A percentile compares a stretch with the other conserved stretches of the same genome.
Conservation (phyloP, 1,140 invertebrate species). For the Homalodisca vitripennis region DNA sequence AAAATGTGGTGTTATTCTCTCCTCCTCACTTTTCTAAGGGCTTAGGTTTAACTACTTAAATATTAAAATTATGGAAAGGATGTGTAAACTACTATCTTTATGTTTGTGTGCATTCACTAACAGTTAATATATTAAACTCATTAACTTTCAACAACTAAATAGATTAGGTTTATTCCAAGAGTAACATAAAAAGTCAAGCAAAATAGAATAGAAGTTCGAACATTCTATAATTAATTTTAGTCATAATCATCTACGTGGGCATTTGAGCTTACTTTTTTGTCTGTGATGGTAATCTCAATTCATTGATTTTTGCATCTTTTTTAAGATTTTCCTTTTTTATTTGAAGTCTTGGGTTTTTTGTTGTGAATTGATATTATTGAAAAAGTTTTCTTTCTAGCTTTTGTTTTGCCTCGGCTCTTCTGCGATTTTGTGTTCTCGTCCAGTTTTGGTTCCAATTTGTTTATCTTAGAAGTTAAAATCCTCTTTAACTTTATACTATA, state of each 20-base stretch:
- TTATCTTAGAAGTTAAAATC: background rate
- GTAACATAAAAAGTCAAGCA: background rate
- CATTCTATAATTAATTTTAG: background rate
- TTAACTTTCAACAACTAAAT: no score
- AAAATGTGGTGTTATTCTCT: no score
- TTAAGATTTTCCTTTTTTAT: background rate
- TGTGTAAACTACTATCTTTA: no score
- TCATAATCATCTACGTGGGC: background rate
- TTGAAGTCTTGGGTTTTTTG: slow-evolving; percentile 1
- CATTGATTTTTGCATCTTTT: background rate
- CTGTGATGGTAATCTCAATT: background rate
- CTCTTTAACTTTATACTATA: background rate
- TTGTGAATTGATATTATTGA: slow-evolving; percentile 13
- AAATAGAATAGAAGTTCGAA: background rate
- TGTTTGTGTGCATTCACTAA: no score
- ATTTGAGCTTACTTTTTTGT: background rate
- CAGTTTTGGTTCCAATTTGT: background rate
- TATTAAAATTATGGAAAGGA: no score
- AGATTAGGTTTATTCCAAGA: background rate
- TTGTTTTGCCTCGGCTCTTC: background rate
- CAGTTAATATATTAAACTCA: no score
- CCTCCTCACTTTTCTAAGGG: no score
- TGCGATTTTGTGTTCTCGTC: background rate
- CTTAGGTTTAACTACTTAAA: no score
- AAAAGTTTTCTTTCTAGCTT: background rate